Base-by-base conservation (phyloP, 1,140 invertebrate genomes). In the Drosophila equinoxialis region DNA sequence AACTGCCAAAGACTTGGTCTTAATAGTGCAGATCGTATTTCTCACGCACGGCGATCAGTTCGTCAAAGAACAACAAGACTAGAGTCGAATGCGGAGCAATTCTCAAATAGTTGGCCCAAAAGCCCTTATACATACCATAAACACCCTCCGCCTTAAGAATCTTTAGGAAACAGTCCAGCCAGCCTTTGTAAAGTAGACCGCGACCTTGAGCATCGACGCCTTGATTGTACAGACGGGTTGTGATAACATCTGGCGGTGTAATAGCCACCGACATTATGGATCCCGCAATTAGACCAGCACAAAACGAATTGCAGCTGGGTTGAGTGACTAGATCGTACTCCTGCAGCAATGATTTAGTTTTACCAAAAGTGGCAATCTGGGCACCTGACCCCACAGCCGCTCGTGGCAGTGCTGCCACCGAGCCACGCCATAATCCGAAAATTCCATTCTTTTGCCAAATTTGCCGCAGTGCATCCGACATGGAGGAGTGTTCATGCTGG, bases 141-240 rank as follows among this genome's bases (percentile, higher is more conserved):
- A 96, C 68, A 1, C 97, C 97, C 93, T 98, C 97, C 0, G 94
- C 94, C 69, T 92, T 93, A 8, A 95, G 92, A 68, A 97, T 97
- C 92, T 98, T 98, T 0, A 93, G 59, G 37, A 96, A 94, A 79
- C 96, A 97, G 89, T 98, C 96, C 0, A 94, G 54, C 74, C 97
- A 94, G 14, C 95, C 95, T 1, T 85, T 93, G 87, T 98, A 98
- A 5, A 96, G 82, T 0, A 95, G 79, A 8, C 97, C 97, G 79
- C 93, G 94, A 7, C 96, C 96, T 48, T 92, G 92, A 6, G 85
- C 81, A 91, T 96, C 95, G 2, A 94, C 93, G n/a, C 94, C 95
- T 95, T 98, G 98, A 93, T 98, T 98, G 73, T 98, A 98, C 14
- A 99, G 93, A 60, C 97, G 93, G 0, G 97, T 98, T 1, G 97